These are phyloP conservation scores for Rutpela maculata DNA, from an alignment of 2,888 invertebrate genomes.

Conservation along the genomic window DNA sequence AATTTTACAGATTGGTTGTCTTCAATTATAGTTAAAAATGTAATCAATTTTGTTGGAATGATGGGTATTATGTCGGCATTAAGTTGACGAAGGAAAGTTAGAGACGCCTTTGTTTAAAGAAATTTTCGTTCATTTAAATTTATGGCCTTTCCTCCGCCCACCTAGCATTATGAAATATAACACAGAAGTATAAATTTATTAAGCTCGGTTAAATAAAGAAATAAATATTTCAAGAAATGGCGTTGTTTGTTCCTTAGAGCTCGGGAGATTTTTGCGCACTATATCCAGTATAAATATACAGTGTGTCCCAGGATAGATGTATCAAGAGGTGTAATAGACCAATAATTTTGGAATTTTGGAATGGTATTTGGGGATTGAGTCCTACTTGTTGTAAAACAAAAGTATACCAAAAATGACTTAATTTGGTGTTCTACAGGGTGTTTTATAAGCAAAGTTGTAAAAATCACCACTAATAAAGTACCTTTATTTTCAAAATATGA, in stretches of 20 bases:
- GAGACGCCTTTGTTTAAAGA: not conserved
- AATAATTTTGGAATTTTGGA: no score
- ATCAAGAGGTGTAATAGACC: no score
- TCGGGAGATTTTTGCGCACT: no score
- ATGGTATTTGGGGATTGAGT: no score
- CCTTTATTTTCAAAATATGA: no score
- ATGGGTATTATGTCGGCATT: slow-evolving; percentile 7
- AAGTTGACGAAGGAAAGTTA: not conserved
- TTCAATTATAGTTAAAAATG: not conserved
- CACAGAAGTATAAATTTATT: slow-evolving; percentile 2
- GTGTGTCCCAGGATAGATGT: no score
- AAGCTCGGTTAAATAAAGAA: not conserved
- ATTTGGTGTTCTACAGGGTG: no score
- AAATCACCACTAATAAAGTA: no score
- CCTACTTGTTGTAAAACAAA: no score
- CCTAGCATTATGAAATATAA: not conserved
- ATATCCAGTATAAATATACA: no score
- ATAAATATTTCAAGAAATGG: not conserved
- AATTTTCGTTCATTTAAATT: slow-evolving; percentile 1
- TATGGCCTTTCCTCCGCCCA: not conserved
- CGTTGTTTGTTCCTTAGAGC: not conserved
- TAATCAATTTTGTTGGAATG: not conserved
- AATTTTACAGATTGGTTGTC: not conserved
- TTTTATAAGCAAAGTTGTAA: no score
- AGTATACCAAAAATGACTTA: no score